These are phyloP conservation scores for Arion vulgaris DNA, from an alignment of 1,140 invertebrate species.

Conservation along the genomic window DNA sequence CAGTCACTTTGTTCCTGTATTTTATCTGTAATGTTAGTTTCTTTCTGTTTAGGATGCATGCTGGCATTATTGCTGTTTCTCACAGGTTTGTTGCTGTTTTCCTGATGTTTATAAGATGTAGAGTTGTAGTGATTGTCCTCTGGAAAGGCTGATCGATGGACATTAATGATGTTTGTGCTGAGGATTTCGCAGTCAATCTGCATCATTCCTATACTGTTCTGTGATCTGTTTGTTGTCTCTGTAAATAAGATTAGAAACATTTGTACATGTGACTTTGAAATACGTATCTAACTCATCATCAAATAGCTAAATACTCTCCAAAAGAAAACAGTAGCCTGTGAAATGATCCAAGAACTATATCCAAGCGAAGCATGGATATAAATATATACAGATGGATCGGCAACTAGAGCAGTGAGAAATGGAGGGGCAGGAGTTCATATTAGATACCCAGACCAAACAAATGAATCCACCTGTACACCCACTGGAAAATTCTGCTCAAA, in stretches of 20 bases:
- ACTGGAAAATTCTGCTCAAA: too few relatives aligned
- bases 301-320: too few relatives aligned
- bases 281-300: too few relatives aligned
- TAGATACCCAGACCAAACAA: too few relatives aligned
- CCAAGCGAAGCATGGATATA: too few relatives aligned
- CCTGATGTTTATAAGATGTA: not conserved
- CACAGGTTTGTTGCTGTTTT: not conserved
- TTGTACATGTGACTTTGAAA: too few relatives aligned
- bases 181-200: slow-evolving; percentile 96
- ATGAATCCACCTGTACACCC: too few relatives aligned
- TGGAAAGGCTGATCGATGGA: slow-evolving; percentile 74
- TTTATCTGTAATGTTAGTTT: not conserved
- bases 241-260: not conserved
- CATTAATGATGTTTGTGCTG: slow-evolving; percentile 85
- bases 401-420: too few relatives aligned
- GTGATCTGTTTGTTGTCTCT: not conserved
- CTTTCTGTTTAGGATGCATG: not conserved
- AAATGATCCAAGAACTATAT: too few relatives aligned
- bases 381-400: too few relatives aligned
- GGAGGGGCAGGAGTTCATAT: too few relatives aligned
- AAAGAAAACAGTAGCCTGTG: too few relatives aligned
- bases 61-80: not conserved
- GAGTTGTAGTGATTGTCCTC: not conserved
- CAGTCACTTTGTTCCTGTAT: not conserved
- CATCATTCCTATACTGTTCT: slow-evolving; percentile 77